phyloP scores from a whole-genome alignment of 2,113 vertebrate genomes.

The Bettongia penicillata region DNA sequence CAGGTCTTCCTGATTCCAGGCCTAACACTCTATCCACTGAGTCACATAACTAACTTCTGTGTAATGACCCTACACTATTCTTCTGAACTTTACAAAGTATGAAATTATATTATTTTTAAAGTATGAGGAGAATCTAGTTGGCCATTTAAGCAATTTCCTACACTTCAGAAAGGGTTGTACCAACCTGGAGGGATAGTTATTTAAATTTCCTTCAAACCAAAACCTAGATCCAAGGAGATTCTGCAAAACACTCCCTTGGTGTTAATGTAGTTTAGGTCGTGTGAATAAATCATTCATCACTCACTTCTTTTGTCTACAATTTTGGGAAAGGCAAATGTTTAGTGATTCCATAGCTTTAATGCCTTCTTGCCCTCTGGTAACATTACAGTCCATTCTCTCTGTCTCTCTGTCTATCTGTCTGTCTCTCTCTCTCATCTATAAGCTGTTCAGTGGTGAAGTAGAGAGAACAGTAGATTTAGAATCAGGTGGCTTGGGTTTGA shows the following conservation, averaged over 20 bases:
- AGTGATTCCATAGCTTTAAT: no score
- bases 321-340: no score
- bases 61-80: background rate
- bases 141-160: background rate
- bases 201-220: no score
- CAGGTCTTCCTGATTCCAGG: background rate
- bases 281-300: background rate
- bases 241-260: background rate
- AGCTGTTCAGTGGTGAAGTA: background rate
- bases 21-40: background rate
- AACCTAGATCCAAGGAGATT: background rate
- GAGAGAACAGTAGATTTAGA: background rate
- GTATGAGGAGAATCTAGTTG: background rate
- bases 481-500: background rate
- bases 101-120: background rate
- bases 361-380: no score
- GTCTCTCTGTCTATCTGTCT: background rate
- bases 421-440: background rate
- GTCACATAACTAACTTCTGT: background rate
- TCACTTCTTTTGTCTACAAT: background rate
- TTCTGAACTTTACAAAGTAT: background rate
- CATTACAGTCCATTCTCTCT: no score
- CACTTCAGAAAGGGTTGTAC: background rate
- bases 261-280: background rate
- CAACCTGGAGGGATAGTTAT: conserved; percentile 3